Base-by-base conservation (phyloP, 2,888 invertebrate species). In the Omphaloscelis lunosa region DNA sequence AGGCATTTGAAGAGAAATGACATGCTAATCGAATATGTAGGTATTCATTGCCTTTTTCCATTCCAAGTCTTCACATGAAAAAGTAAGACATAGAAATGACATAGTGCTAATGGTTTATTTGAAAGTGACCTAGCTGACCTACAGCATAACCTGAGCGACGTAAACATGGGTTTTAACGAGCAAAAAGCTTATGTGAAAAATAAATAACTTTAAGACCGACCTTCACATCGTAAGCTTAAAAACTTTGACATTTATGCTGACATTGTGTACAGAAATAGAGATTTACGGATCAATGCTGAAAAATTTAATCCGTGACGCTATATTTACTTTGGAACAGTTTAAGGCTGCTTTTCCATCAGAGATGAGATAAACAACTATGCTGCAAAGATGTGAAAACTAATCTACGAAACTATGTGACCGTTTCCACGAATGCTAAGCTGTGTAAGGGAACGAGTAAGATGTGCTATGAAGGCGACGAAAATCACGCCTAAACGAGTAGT, bases 71-170 rank as follows among this genome's bases (percentile, higher is more conserved):
- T 63, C 17, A 39, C 1, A 17, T 3, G 7, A 51, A 23, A 20
- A 53, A 41, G 23, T 6, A 20, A 75, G 0, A 5, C 34, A 34
- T 34, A 12, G 20, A 65, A 5, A 65, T 75, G 45, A 66, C 17
- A 66, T 23, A 82, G 8, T 39, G n/a, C 20, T 39, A 45, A 75
- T n/a, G 11, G 53, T 48, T 29, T 65, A 51, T 75, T 79, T 75
- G n/a, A 12, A 62, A 51, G 79, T 76, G n/a, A 82, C 61, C 66
- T 53, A 3, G 1, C 11, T 56, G 79, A 82, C 79, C 66, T 76
- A 66, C n/a, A 39, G 3, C 4, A 23, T 77, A 62, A 62, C 48
- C 15, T 56, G 51, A 27, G n/a, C 1, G 63, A 15, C n/a, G 34
- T n/a, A 59, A 76, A 56, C 41, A 48, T 66, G 15, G 48, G 45